Percentiles rank a stretch among this genome's conserved stretches.
Evolutionary conservation across 2,113 vertebrate species (phyloP).

Genomic region (Antennarius striatus): DNA sequence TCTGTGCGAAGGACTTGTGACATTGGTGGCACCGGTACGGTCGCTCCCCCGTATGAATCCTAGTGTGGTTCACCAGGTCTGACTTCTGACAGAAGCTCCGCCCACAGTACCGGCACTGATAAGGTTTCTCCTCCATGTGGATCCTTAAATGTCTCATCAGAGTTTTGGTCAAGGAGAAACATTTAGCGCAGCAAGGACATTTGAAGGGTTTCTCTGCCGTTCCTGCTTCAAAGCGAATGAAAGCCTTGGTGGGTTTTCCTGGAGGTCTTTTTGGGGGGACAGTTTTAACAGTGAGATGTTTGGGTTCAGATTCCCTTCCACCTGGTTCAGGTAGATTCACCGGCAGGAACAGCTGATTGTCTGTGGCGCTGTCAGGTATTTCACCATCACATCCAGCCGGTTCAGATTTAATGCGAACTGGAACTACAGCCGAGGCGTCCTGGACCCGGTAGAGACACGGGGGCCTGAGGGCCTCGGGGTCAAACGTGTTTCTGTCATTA

Average conservation of each 20-base stretch:
- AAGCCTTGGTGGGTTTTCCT: neutral
- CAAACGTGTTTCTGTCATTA: constrained; percentile 32
- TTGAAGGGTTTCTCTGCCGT: constrained; percentile 38
- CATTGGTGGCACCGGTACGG: constrained; percentile 32
- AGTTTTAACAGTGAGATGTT: neutral
- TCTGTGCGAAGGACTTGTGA: constrained; percentile 35
- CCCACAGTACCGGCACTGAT: constrained; percentile 37
- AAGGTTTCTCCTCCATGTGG: constrained; percentile 27
- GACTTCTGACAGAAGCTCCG: constrained; percentile 52
- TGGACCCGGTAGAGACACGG: constrained; percentile 45
- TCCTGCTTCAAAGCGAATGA: constrained; percentile 11
- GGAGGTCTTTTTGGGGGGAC: neutral
- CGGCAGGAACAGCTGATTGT: neutral
- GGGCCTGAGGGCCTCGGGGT: constrained; percentile 36
- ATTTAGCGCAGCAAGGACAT: constrained; percentile 40
- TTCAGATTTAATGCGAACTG: constrained; percentile 21
- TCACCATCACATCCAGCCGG: neutral
- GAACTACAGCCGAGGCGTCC: neutral
- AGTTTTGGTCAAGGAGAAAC: constrained; percentile 49
- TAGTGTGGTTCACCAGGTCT: constrained; percentile 35
- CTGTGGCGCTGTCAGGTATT: neutral
- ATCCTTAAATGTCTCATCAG: constrained; percentile 36
- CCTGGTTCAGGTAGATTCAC: neutral
- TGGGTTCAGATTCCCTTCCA: neutral
- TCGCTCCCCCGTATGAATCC: constrained; percentile 44